Evolutionary conservation across 1,140 invertebrate genomes (phyloP), one percentile per base, ranked within the genome.

Genomic region (Copidosoma floridanum): DNA sequence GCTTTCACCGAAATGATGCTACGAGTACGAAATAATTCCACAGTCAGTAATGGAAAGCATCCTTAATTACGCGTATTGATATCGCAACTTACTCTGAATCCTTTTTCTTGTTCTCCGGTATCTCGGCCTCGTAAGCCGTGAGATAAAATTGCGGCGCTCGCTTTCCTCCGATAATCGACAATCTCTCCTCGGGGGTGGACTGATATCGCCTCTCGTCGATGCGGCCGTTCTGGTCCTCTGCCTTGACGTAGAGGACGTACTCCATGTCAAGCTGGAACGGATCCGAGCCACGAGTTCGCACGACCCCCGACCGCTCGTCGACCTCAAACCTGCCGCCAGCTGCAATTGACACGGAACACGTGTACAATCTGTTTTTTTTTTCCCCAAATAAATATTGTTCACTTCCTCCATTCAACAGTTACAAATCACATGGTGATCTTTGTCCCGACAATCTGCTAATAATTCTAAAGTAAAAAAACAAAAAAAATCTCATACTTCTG

Each of bases 1-100:
- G 94, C 94, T 82, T 96, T 96, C 56, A 97, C 93, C 38, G 93
- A 95, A 76, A 97, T 96, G 38, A 97, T 96, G 73, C 92, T 94
- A 83, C 23, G 88, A 87, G 68, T 67, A 32, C 29, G 68, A 46
- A 65, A 65, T 0, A 32, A 32, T 32, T 32, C 29, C n/a, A 24
- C 41, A 35, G 46, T 57, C 7, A 52, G 18, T 52, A 23, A n/a
- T n/a, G n/a, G n/a, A n/a, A n/a, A n/a, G n/a, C n/a, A n/a, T n/a
- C n/a, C n/a, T n/a, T n/a, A n/a, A n/a, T n/a, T n/a, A n/a, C n/a
- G n/a, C n/a, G n/a, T n/a, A n/a, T n/a, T n/a, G n/a, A n/a, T n/a
- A n/a, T n/a, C n/a, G n/a, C n/a, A n/a, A 74, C 78, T 74, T 84
- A 96, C 93, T 96, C 94, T 21, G 94, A 94, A 77, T 97, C 94